These are phyloP conservation scores for Ceyx melanurus DNA, from an alignment of 2,113 vertebrate genomes.

Conservation along the genomic window DNA sequence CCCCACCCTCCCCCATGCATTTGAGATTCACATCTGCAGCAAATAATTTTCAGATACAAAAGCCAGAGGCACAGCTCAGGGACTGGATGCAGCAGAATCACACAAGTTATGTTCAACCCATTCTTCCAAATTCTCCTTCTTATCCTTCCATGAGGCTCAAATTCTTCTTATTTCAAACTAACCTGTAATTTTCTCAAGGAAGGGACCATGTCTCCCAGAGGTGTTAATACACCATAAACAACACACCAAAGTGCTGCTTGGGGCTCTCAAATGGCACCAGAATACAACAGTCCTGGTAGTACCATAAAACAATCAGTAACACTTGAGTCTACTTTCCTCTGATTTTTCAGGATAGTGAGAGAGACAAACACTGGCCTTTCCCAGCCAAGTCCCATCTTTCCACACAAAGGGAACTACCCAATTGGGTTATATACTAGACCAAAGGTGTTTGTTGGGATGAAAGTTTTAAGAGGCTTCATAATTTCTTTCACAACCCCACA, in stretches of 20 bases:
- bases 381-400: background rate
- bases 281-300: background rate
- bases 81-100: background rate
- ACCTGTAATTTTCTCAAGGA: background rate
- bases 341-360: background rate
- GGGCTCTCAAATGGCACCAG: background rate
- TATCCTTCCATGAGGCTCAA: background rate
- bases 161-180: background rate
- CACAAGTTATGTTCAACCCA: background rate
- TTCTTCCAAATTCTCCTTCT: background rate
- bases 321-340: background rate
- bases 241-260: background rate
- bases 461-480: background rate
- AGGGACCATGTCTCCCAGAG: background rate
- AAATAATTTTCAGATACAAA: background rate
- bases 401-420: background rate
- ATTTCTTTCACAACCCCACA: background rate
- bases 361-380: background rate
- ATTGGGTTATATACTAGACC: background rate
- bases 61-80: background rate
- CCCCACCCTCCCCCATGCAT: background rate
- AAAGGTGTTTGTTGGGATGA: accelerated
- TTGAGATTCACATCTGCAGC: background rate
- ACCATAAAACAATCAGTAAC: background rate
- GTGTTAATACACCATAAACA: background rate